Conservation (phyloP, 2,888 invertebrate species). For the Cephus sareptanus region DNA sequence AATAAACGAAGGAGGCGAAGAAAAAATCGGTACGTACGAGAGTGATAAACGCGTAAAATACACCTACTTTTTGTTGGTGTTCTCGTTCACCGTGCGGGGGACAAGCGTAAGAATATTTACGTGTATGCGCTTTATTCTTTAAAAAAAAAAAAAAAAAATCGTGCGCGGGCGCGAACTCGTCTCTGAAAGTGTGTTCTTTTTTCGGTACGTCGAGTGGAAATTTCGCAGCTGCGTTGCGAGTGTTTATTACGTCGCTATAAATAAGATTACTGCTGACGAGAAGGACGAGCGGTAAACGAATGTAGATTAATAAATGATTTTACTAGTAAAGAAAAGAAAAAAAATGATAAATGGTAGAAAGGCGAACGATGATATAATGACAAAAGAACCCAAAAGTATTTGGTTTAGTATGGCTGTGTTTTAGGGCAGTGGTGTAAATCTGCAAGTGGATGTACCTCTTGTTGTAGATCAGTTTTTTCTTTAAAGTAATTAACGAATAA, state of each 20-base stretch:
- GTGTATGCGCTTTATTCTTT: neutral
- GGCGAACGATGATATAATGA: constrained; percentile 35
- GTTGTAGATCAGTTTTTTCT: constrained; percentile 41
- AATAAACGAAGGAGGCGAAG: neutral
- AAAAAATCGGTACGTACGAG: neutral
- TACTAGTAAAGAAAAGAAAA: constrained; percentile 28
- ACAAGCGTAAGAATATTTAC: neutral
- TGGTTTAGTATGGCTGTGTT: constrained; percentile 74
- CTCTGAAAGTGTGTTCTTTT: neutral
- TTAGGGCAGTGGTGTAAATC: constrained; percentile 60
- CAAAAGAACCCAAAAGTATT: constrained; percentile 69
- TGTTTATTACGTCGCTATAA: neutral
- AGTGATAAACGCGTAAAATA: neutral
- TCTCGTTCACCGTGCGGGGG: neutral
- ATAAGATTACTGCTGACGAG: constrained; percentile 4
- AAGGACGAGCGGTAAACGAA: constrained; percentile 31
- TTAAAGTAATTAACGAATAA: constrained; percentile 26
- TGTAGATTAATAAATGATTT: constrained; percentile 38
- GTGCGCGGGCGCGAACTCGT: neutral
- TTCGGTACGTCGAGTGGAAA: neutral
- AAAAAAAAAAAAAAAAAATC: neutral
- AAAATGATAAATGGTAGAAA: neutral
- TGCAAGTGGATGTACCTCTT: constrained; percentile 47
- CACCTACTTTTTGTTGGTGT: neutral
- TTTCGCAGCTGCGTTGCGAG: neutral